These are phyloP conservation scores for Spea bombifrons DNA, from an alignment of 2,113 vertebrate species.

Conservation along the genomic window DNA sequence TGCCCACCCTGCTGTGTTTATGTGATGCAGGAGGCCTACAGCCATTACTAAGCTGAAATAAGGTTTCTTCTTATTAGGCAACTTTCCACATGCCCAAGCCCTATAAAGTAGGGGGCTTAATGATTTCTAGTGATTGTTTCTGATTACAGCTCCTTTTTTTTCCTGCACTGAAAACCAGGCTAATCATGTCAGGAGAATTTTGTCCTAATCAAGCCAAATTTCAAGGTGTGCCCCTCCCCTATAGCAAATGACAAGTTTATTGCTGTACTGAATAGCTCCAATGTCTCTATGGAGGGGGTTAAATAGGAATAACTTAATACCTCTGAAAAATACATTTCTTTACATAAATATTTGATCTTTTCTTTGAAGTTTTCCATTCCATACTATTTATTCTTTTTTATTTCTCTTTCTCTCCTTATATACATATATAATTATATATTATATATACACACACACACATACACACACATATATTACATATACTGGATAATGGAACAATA, in stretches of 20 bases:
- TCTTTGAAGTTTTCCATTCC: neutral
- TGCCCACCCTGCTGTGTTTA: neutral
- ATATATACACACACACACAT: neutral
- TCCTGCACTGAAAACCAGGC: slow-evolving; percentile 28
- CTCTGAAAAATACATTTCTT: neutral
- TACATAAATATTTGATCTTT: neutral
- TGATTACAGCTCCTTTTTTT: slow-evolving; percentile 43
- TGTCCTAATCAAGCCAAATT: slow-evolving; percentile 45
- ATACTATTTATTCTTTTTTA: too few species aligned
- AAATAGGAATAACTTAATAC: too few species aligned
- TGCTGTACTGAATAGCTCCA: slow-evolving; percentile 20
- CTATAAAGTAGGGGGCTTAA: slow-evolving; percentile 32
- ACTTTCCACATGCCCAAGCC: slow-evolving; percentile 8
- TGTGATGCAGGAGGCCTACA: slow-evolving; percentile 2
- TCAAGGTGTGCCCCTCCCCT: slow-evolving; percentile 14
- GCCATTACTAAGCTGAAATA: slow-evolving; percentile 10
- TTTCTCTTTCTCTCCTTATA: neutral
- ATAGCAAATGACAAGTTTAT: slow-evolving; percentile 3
- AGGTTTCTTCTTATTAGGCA: slow-evolving; percentile 17
- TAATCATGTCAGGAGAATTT: slow-evolving; percentile 43
- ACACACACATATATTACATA: too few species aligned
- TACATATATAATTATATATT: neutral
- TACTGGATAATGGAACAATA: neutral
- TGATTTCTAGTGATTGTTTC: slow-evolving; percentile 46
- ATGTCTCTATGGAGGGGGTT: neutral